Evolutionary conservation across 2,113 vertebrate genomes (phyloP), one percentile per base, ranked within the genome.

Genomic region (Redunca redunca): DNA sequence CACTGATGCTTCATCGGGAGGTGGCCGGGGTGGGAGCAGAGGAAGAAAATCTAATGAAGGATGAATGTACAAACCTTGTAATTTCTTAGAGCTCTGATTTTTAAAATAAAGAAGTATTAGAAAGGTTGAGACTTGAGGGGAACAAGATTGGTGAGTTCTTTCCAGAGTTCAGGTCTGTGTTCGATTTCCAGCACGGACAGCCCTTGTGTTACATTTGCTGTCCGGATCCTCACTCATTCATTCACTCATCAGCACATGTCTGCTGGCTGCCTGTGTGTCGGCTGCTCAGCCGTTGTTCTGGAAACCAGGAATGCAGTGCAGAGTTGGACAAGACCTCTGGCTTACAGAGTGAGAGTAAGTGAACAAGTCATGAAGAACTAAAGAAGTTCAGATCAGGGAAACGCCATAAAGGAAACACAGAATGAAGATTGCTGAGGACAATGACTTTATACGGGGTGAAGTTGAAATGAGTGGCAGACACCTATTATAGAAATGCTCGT

Each of bases 111-210:
- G 46, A 26, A 14, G 23, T 74, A 15, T 43, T 36, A 1, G 14
- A 23, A 50, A 52, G 46, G 13, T 19, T 1, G 43, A 58, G 19
- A 0, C 17, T 28, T 1, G 58, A 26, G 30, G 3, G 2, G n/a
- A 43, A 28, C 0, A 3, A n/a, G 62, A 8, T 5, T 0, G 6
- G 7, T 0, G 13, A 14, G 0, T 11, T 87, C n/a, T 57, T n/a
- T 12, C 14, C 33, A 7, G 40, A 28, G 40, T 6, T 64, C 7
- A 0, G 1, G 0, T 43, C 36, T 40, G 26, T 33, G 9, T 25
- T 17, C 9, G 15, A 9, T 4, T 17, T 19, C 40, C 15, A 6
- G 8, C 15, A 7, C 0, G 23, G 88, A 50, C 13, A 11, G 17
- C 17, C 8, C 1, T 48, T 0, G 0, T 2, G 8, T 43, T 3